Evolutionary conservation across 2,113 vertebrate species (phyloP).

Genomic region (Malurus elegans): DNA sequence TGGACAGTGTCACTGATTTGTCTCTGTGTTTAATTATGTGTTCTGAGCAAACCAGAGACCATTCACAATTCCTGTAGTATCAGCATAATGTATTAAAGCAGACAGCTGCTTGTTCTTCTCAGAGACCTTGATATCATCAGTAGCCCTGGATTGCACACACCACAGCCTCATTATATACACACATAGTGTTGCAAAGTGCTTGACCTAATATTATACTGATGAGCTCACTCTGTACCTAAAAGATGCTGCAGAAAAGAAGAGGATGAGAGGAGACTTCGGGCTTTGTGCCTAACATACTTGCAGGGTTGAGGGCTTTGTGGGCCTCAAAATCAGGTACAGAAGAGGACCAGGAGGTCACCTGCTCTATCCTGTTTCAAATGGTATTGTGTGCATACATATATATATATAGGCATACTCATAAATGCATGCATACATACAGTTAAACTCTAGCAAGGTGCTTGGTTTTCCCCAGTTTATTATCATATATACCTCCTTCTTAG

Average conservation of each 20-base stretch:
- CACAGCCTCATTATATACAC: not conserved
- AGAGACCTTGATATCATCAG: slow-evolving; percentile 49
- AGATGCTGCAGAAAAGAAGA: not conserved
- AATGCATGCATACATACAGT: not conserved
- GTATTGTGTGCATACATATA: too few species aligned
- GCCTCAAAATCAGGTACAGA: not conserved
- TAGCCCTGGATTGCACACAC: slow-evolving; percentile 25
- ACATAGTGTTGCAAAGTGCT: not conserved
- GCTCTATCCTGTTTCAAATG: not conserved
- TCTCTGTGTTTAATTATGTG: not conserved
- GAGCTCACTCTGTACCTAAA: slow-evolving; percentile 32
- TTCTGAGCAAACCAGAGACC: slow-evolving; percentile 19
- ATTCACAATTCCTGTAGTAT: slow-evolving; percentile 26
- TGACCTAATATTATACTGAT: slow-evolving; percentile 26
- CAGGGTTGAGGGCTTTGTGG: not conserved
- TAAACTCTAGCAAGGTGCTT: not conserved
- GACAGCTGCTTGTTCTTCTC: slow-evolving; percentile 42
- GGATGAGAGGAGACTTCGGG: not conserved
- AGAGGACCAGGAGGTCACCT: not conserved
- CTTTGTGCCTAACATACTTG: not conserved
- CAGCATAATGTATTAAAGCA: slow-evolving; percentile 38
- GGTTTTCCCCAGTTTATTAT: not conserved
- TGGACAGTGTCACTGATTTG: not conserved
- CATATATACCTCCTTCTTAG: not conserved
- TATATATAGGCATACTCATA: not conserved